Evolutionary conservation across 2,888 invertebrate species (phyloP).

Genomic region (Apodemia duryi): DNA sequence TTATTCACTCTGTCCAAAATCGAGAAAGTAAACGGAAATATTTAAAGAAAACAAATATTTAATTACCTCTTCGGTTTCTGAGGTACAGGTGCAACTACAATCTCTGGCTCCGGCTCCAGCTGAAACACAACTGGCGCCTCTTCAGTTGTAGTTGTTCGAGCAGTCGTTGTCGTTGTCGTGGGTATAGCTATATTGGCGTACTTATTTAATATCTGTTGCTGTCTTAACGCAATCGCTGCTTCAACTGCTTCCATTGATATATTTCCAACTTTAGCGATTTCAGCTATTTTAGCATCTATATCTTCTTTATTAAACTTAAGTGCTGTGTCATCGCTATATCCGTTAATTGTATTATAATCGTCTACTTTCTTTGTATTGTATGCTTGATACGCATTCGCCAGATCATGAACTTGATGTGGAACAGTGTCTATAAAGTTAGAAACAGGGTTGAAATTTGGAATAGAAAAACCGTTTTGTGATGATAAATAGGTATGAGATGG

Average conservation of each 20-base stretch:
- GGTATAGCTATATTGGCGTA: constrained; percentile 69
- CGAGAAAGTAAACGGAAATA: too few relatives aligned
- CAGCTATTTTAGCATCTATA: constrained; percentile 68
- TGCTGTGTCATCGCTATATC: constrained; percentile 65
- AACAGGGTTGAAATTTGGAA: constrained; percentile 62
- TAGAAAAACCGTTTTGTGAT: constrained; percentile 42
- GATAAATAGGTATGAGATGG: constrained; percentile 43
- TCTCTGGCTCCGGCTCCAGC: constrained; percentile 61
- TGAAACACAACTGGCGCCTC: constrained; percentile 51
- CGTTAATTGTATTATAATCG: constrained; percentile 68
- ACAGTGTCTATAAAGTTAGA: constrained; percentile 74
- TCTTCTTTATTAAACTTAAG: constrained; percentile 67
- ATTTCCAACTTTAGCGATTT: constrained; percentile 85
- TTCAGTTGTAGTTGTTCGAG: constrained; percentile 59
- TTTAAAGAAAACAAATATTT: too few relatives aligned
- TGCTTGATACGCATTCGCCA: constrained; percentile 50
- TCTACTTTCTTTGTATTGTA: constrained; percentile 72
- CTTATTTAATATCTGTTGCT: constrained; percentile 83
- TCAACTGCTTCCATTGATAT: constrained; percentile 88
- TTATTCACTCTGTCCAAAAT: too few relatives aligned
- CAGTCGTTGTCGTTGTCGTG: constrained; percentile 69
- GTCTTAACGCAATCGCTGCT: constrained; percentile 84
- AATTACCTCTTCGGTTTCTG: constrained; percentile 63
- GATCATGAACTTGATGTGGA: constrained; percentile 65
- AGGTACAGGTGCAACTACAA: constrained; percentile 48